Conservation (phyloP, 1,140 invertebrate genomes). For the Lordiphosa mommai region DNA sequence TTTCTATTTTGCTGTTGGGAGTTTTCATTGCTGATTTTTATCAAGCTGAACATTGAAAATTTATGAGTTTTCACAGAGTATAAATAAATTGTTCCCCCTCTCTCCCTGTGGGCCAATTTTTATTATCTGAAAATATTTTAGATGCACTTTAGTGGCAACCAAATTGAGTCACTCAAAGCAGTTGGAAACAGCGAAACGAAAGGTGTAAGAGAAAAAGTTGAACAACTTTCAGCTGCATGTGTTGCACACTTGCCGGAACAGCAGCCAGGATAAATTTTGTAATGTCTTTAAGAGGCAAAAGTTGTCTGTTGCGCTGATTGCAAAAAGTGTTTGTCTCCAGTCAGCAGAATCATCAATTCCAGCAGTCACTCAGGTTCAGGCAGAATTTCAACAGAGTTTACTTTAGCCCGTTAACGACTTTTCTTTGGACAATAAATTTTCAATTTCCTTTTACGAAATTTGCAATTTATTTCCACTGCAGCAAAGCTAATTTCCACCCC, state of each 20-base stretch:
- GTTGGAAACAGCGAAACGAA: conserved; percentile 3
- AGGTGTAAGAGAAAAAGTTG: background rate
- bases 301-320: conserved; percentile 23
- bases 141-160: conserved; percentile 21
- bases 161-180: conserved; percentile 45
- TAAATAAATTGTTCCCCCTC: conserved; percentile 24
- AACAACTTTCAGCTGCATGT: conserved; percentile 60
- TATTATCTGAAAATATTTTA: conserved; percentile 65
- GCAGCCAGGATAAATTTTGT: conserved; percentile 53
- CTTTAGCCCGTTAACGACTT: conserved; percentile 12
- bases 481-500: conserved; percentile 40
- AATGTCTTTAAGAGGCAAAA: conserved; percentile 18
- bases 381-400: background rate
- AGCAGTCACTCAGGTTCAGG: background rate
- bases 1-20: conserved; percentile 34
- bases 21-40: conserved; percentile 52
- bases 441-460: conserved; percentile 56
- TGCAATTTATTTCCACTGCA: conserved; percentile 51
- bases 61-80: conserved; percentile 49
- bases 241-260: conserved; percentile 38
- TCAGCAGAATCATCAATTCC: conserved; percentile 37
- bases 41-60: conserved; percentile 50
- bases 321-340: conserved; percentile 45
- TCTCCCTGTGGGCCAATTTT: conserved; percentile 41
- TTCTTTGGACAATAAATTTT: conserved; percentile 57